Conservation (phyloP, 2,113 vertebrate genomes). For the Petroica traversi region DNA sequence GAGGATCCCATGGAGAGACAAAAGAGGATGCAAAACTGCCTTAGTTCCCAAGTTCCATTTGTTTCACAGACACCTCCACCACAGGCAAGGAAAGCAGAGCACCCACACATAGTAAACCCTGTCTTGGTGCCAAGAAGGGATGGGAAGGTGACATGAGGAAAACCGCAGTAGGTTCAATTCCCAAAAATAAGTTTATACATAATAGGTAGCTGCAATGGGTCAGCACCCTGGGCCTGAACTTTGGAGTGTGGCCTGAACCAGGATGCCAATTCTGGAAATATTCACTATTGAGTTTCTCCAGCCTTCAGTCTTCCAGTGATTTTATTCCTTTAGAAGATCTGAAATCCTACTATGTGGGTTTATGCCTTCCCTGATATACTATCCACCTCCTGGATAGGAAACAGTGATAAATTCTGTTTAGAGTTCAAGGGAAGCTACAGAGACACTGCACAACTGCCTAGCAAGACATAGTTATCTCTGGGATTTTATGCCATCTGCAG, state of each 20-base stretch:
- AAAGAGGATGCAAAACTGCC: background rate
- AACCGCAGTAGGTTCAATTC: background rate
- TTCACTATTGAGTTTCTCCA: background rate
- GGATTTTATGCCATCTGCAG: background rate
- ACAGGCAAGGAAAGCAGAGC: background rate
- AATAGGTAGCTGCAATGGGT: background rate
- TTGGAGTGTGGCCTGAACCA: background rate
- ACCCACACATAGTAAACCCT: background rate
- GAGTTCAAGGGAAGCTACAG: background rate
- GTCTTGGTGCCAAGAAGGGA: background rate
- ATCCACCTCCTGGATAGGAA: background rate
- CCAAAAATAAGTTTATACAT: accelerated
- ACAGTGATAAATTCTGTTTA: background rate
- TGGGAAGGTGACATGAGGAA: background rate
- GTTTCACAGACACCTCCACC: background rate
- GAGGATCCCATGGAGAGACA: background rate
- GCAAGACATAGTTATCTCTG: background rate
- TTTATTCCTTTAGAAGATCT: background rate
- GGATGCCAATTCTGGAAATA: background rate
- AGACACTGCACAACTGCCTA: background rate
- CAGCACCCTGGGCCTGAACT: background rate
- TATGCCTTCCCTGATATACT: background rate
- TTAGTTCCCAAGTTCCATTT: background rate
- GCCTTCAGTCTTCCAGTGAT: background rate
- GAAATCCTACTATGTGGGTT: background rate